These are phyloP conservation scores for Eilema griseolum DNA, from an alignment of 2,888 invertebrate genomes.

Conservation along the genomic window DNA sequence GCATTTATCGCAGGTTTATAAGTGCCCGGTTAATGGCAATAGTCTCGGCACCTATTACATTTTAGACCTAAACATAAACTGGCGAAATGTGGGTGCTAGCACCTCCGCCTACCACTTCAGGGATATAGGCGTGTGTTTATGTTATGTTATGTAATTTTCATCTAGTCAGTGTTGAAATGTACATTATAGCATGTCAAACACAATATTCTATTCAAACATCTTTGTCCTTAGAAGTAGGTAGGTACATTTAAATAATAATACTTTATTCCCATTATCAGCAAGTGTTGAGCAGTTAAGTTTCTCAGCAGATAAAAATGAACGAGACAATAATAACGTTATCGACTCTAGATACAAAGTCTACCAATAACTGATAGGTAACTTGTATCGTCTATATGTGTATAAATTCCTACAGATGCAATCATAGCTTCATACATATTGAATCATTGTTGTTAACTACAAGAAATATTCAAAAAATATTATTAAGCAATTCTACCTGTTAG, in stretches of 20 bases:
- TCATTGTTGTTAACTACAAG: neutral
- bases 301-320: slow-evolving; percentile 47
- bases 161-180: too few relatives aligned
- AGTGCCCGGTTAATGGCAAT: too few relatives aligned
- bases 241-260: slow-evolving; percentile 15
- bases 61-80: too few relatives aligned
- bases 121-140: too few relatives aligned
- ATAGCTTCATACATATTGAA: neutral
- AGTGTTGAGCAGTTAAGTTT: slow-evolving; percentile 32
- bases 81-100: too few relatives aligned
- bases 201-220: neutral
- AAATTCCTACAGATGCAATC: neutral
- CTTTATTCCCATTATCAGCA: slow-evolving; percentile 34
- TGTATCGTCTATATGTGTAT: neutral
- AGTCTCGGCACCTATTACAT: too few relatives aligned
- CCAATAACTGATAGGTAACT: slow-evolving; percentile 28
- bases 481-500: too few relatives aligned
- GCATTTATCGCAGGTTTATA: too few relatives aligned
- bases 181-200: neutral
- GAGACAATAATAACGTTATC: slow-evolving; percentile 46
- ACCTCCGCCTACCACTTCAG: too few relatives aligned
- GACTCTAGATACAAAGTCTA: slow-evolving; percentile 35
- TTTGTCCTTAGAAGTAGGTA: slow-evolving; percentile 6
- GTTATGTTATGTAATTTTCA: too few relatives aligned
- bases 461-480: too few relatives aligned